A percentile compares a stretch with the other conserved stretches of the same genome.
Conservation (phyloP, 2,113 vertebrate species). For the Ochotona princeps region DNA sequence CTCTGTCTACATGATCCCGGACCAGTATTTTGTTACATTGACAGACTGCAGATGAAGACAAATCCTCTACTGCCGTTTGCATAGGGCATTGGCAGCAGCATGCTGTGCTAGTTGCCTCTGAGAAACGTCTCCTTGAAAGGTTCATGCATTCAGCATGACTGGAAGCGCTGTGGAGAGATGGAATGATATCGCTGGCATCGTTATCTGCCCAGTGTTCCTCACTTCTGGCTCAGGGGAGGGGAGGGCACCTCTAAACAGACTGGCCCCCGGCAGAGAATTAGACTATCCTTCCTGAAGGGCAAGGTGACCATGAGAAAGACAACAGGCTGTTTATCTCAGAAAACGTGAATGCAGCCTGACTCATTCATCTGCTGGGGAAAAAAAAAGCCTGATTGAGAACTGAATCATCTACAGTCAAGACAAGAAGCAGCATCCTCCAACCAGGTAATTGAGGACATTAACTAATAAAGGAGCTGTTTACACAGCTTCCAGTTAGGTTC, state of each 20-base stretch:
- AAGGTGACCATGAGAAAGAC: conserved; percentile 24
- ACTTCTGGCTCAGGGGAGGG: neutral
- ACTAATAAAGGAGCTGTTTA: conserved; percentile 3
- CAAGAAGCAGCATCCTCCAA: neutral
- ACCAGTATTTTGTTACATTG: neutral
- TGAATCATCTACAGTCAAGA: conserved; percentile 21
- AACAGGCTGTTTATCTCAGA: conserved; percentile 40
- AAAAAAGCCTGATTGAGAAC: neutral
- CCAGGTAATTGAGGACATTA: neutral
- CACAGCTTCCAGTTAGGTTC: neutral
- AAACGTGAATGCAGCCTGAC: conserved; percentile 36
- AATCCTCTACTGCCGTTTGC: conserved; percentile 13
- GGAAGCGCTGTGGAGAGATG: neutral
- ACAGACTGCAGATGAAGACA: neutral
- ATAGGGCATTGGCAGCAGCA: neutral
- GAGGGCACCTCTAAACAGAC: neutral
- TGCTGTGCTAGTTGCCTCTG: neutral
- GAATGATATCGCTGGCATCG: neutral
- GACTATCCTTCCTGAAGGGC: conserved; percentile 42
- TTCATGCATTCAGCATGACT: conserved; percentile 7
- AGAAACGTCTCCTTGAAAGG: conserved; percentile 44
- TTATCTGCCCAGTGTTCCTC: neutral
- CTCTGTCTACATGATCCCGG: neutral
- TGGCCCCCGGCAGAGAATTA: neutral
- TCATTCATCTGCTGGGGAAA: neutral